Evolutionary conservation across 2,888 invertebrate genomes (phyloP).

Genomic region (Lycophotia porphyrea): DNA sequence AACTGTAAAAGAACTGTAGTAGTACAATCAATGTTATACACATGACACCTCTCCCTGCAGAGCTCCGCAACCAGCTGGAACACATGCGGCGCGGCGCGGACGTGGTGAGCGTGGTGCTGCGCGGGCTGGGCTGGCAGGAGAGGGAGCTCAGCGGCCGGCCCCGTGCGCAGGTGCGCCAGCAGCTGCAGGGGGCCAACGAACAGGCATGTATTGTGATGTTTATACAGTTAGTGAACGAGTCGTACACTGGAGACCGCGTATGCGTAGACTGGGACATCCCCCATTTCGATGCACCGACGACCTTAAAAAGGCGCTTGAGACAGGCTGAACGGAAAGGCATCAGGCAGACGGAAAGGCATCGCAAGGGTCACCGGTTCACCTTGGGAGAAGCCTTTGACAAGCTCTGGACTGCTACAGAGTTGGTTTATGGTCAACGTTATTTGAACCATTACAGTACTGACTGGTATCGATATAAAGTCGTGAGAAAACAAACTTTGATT

Average conservation of each 20-base stretch:
- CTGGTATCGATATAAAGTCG: neutral
- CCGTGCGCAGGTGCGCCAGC: constrained; percentile 67
- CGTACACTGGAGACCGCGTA: neutral
- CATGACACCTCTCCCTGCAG: constrained; percentile 58
- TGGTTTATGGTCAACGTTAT: neutral
- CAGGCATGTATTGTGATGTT: constrained; percentile 53
- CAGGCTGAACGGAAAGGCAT: neutral
- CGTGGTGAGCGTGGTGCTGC: constrained; percentile 81
- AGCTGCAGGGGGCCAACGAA: constrained; percentile 71
- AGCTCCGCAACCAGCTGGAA: constrained; percentile 77
- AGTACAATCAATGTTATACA: neutral
- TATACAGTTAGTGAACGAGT: neutral
- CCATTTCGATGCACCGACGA: neutral
- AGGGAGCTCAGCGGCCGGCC: constrained; percentile 78
- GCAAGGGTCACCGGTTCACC: too few species aligned
- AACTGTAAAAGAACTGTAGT: neutral
- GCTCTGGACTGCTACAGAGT: neutral
- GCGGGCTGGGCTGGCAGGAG: constrained; percentile 86
- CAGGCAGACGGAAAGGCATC: too few species aligned
- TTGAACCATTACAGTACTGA: neutral
- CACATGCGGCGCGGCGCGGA: constrained; percentile 81
- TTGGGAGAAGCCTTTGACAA: neutral
- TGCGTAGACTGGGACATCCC: neutral
- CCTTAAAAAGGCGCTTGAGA: neutral
- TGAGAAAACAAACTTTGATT: neutral